phyloP scores from a whole-genome alignment of 2,888 invertebrate genomes.

The Phymatocera aterrima region DNA sequence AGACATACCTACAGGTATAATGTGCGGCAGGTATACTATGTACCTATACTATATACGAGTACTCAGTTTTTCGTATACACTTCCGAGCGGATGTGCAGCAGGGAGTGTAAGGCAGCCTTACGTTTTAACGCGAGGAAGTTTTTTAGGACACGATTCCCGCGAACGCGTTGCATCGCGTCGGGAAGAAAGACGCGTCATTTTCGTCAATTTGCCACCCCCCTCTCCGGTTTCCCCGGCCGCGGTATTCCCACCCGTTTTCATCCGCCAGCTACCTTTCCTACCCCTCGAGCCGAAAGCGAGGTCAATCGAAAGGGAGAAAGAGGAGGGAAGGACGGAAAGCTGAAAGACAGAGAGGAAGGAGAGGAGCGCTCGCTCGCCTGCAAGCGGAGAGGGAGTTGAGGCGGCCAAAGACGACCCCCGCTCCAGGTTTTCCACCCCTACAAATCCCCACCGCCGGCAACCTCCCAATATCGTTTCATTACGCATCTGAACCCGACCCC shows the following conservation, averaged over 20 bases:
- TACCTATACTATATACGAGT: too few species aligned
- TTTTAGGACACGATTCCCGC: slow-evolving; percentile 54
- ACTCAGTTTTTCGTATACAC: not conserved
- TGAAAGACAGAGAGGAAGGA: slow-evolving; percentile 51
- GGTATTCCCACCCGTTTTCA: slow-evolving; percentile 51
- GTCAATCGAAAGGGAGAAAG: slow-evolving; percentile 70
- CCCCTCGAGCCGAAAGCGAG: slow-evolving; percentile 69
- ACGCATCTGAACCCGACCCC: slow-evolving; percentile 64
- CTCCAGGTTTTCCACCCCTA: slow-evolving; percentile 57
- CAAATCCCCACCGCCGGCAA: slow-evolving; percentile 49
- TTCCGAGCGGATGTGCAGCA: slow-evolving; percentile 31
- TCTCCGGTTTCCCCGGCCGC: slow-evolving; percentile 34
- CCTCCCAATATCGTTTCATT: slow-evolving; percentile 74
- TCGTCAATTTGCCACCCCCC: slow-evolving; percentile 68
- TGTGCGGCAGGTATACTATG: too few species aligned
- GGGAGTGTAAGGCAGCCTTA: slow-evolving; percentile 27
- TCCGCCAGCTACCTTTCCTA: slow-evolving; percentile 50
- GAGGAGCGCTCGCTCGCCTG: not conserved
- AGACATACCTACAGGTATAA: too few species aligned
- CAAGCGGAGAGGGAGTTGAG: slow-evolving; percentile 24
- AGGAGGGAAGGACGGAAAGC: slow-evolving; percentile 57
- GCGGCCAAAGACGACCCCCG: slow-evolving; percentile 48
- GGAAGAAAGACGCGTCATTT: slow-evolving; percentile 65
- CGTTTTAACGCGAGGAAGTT: slow-evolving; percentile 45
- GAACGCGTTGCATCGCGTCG: slow-evolving; percentile 53